A percentile compares a stretch with the other conserved stretches of the same genome.
These are phyloP conservation scores for Synergus itoensis DNA, from an alignment of 2,888 invertebrate genomes.

Conservation along the genomic window DNA sequence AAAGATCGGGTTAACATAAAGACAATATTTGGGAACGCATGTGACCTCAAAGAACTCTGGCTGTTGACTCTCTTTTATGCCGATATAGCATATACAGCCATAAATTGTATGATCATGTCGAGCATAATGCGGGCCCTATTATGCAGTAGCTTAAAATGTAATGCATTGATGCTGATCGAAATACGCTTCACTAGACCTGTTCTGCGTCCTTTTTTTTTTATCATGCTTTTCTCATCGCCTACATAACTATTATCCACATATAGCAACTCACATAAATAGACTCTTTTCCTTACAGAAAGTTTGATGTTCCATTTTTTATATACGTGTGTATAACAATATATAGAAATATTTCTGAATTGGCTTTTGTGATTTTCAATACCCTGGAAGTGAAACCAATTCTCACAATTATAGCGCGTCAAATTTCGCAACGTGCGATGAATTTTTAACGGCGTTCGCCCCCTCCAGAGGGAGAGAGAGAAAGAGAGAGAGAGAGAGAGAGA, in stretches of 20 bases:
- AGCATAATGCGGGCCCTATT: slow-evolving; percentile 55
- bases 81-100: slow-evolving; percentile 57
- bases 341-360: too few relatives aligned
- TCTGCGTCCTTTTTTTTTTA: background rate
- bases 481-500: too few relatives aligned
- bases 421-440: slow-evolving; percentile 48
- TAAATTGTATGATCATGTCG: slow-evolving; percentile 66
- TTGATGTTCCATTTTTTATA: too few relatives aligned
- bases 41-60: slow-evolving; percentile 56
- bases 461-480: too few relatives aligned
- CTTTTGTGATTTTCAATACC: too few relatives aligned
- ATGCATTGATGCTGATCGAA: slow-evolving; percentile 12
- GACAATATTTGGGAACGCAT: slow-evolving; percentile 58
- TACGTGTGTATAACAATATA: too few relatives aligned
- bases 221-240: background rate
- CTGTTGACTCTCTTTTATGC: slow-evolving; percentile 45
- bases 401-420: slow-evolving; percentile 43
- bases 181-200: background rate
- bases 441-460: background rate
- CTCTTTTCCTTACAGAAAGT: background rate
- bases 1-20: slow-evolving; percentile 56
- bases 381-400: too few relatives aligned
- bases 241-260: background rate
- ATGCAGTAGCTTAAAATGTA: slow-evolving; percentile 13
- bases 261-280: background rate